Base-by-base conservation (phyloP, 2,113 vertebrate species). In the Panthera uncia region DNA sequence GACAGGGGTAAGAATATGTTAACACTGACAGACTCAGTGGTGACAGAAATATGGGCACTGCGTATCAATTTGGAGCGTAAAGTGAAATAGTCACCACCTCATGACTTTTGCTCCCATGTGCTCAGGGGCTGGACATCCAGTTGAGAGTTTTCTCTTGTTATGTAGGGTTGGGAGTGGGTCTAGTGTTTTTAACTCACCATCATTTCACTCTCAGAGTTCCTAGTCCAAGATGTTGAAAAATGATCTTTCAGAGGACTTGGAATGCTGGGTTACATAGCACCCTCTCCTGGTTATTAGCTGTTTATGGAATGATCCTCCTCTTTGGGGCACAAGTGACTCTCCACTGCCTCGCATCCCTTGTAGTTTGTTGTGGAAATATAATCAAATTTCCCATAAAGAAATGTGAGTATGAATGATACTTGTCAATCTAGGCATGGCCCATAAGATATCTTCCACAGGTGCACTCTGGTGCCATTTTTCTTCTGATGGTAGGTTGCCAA, bases 31-130 rank as follows among this genome's bases (percentile, higher is more conserved):
- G 74, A 55, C 21, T 9, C 11, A 21, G 7, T 3, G 12, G 6
- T 52, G 33, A n/a, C 50, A 73, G 13, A 91, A 41, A 21, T 11
- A 1, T 0, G 1, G 1, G 2, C 52, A 10, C 5, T 9, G 0
- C 12, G 23, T 89, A 61, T 25, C 2, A 0, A 21, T 38, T 10
- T 73, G 52, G 52, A 45, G 9, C 25, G 8, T 7, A 74, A 2
- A 27, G 5, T 50, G 76, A 82, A 63, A 31, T 19, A n/a, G 10
- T n/a, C 8, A 1, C 16, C 23, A 63, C 36, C 69, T 23, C 11
- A 4, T 25, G 66, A 91, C 18, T 5, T 38, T 66, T 86, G 10
- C 5, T 21, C 7, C 5, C 5, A 11, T 6, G 14, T 50, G 18
- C 25, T 33, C 74, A 83, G 55, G 1, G 33, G 16, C 27, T 61